Base-by-base conservation (phyloP, 1,140 invertebrate genomes). In the Propsilocerus akamusi region DNA sequence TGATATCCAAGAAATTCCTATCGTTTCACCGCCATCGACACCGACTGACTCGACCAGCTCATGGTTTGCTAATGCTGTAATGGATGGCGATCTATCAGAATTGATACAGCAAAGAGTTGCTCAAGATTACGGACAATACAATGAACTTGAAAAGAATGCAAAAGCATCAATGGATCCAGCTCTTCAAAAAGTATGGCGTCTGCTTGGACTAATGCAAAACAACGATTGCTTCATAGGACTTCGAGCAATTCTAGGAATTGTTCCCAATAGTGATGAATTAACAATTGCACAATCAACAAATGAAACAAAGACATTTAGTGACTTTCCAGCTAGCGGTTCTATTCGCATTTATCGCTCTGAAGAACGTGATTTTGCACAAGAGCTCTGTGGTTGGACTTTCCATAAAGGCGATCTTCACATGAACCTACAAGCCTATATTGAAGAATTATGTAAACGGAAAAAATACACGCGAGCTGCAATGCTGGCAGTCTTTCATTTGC, bases 401-500 rank as follows among this genome's bases (percentile, higher is more conserved):
- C 81, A 86, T 54, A 75, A 73, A 59, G 78, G 82, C 56, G 59
- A 61, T 1, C 54, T 67, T 4, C 63, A 66, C n/a, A 63, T 65
- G 49, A 67, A 61, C 52, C 54, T 49, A 11, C 14, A 37, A 11
- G 37, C 11, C 20, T 49, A 32, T 25, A 24, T 49, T 14, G 30
- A 32, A 4, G 30, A 49, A 34, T n/a, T 49, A 12, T 49, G 48
- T 25, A 37, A 17, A 6, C 34, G 37, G 17, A 37, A 49, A 11
- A 69, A 73, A 48, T 86, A 79, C 65, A 79, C 87, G 30, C 75
- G 89, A 63, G 89, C 89, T 24, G 88, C 91, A 7, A 86, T 91
- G 25, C 81, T 96, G 37, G 82, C 88, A 32, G 78, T 93, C 37
- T 96, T 96, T 63, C 86, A 91, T 68, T 69, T 95, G 51, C 81